These are phyloP conservation scores for Gallinago media DNA, from an alignment of 2,113 vertebrate species.

Conservation along the genomic window DNA sequence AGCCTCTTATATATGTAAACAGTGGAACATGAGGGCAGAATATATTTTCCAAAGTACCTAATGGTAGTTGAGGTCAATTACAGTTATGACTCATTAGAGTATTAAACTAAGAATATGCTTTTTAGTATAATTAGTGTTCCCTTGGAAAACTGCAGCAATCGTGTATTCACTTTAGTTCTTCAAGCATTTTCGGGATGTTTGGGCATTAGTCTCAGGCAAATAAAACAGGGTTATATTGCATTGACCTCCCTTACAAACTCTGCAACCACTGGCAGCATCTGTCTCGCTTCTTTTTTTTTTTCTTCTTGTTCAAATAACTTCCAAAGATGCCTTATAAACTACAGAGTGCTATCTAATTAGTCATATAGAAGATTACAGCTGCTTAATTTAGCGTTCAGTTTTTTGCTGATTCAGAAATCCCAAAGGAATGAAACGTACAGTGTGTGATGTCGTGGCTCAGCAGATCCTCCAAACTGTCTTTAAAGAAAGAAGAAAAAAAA, in stretches of 20 bases:
- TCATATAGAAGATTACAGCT: neutral
- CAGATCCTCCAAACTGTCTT: neutral
- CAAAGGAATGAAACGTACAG: neutral
- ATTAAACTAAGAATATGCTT: slow-evolving; percentile 41
- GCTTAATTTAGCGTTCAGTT: slow-evolving; percentile 1
- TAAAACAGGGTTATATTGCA: neutral
- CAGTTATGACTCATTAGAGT: slow-evolving; percentile 41
- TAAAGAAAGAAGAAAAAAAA: neutral
- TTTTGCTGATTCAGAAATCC: slow-evolving; percentile 18
- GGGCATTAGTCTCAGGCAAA: neutral
- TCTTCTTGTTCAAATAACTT: neutral
- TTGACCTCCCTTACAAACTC: slow-evolving; percentile 9
- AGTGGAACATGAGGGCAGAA: neutral
- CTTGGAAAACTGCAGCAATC: neutral
- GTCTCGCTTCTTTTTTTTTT: neutral
- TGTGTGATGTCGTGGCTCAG: neutral
- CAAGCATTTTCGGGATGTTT: neutral
- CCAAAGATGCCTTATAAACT: neutral
- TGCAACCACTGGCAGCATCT: neutral
- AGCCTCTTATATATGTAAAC: slow-evolving; percentile 20
- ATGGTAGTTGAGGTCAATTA: slow-evolving; percentile 54
- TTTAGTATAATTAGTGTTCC: slow-evolving; percentile 47
- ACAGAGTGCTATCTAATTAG: slow-evolving; percentile 21
- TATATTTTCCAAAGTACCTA: slow-evolving; percentile 5
- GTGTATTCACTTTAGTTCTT: slow-evolving; percentile 12